These are phyloP conservation scores for Helicorthomorpha holstii DNA, from an alignment of 1,140 invertebrate species.

Conservation along the genomic window DNA sequence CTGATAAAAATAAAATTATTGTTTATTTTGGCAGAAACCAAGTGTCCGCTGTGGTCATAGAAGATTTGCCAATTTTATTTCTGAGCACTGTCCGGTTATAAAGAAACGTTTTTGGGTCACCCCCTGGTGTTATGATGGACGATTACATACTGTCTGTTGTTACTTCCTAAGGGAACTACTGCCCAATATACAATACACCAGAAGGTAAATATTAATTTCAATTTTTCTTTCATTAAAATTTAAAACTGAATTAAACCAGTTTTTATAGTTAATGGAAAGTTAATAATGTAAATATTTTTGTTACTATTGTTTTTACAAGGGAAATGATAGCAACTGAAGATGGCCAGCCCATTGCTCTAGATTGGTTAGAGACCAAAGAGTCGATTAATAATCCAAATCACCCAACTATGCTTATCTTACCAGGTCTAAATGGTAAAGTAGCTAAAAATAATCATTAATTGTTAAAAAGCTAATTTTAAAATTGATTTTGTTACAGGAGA, in stretches of 20 bases:
- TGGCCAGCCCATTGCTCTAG: not conserved
- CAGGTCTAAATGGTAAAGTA: not conserved
- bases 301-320: not conserved
- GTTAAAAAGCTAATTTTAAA: not conserved
- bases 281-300: not conserved
- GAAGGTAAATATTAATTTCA: not conserved
- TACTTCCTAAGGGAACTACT: not conserved
- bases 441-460: not conserved
- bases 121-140: not conserved
- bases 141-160: not conserved
- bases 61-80: not conserved
- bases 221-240: not conserved
- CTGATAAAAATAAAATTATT: too few relatives aligned
- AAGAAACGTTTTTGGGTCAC: not conserved
- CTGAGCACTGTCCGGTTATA: not conserved
- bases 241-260: not conserved
- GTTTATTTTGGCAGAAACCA: not conserved
- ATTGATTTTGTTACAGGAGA: not conserved
- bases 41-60: not conserved
- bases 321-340: not conserved
- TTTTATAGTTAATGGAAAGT: not conserved
- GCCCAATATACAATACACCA: not conserved
- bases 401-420: not conserved
- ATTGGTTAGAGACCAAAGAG: not conserved
- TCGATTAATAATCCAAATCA: not conserved